Base-by-base conservation (phyloP, 2,888 invertebrate species). In the Parnassius smintheus region DNA sequence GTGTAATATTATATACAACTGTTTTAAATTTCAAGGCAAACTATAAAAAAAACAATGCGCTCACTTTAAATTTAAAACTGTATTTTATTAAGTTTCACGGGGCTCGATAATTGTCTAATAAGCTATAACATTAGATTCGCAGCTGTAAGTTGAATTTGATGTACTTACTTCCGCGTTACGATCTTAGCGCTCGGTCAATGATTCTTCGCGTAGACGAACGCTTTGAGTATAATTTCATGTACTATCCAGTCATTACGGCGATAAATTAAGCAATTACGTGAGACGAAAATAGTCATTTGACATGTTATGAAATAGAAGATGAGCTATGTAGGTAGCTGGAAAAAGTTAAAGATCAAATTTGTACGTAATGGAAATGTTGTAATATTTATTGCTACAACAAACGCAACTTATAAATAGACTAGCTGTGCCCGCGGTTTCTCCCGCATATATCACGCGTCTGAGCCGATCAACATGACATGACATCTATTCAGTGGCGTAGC, bases 321-420 rank as follows among this genome's bases (percentile, higher is more conserved):
- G 63, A 59, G 55, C 63, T 45, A 45, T 55, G 42, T 41, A 62
- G 53, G 59, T 56, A 57, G 59, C 50, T 55, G 55, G 55, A 55
- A 51, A 56, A 56, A 59, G 51, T 55, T 59, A 59, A 56, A 63
- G 62, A 62, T 62, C 62, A 62, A n/a, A 53, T 60, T 48, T 62
- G 54, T 42, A 63, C 63, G 63, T 59, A 63, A 63, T 59, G 41
- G 42, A 10, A 46, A 53, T 62, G 49, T 62, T 35, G 62, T 53
- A 62, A 62, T 53, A 49, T 48, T 50, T 42, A 46, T 42, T 48
- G 56, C 53, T 46, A 52, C 41, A 62, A 61, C 56, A 55, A 52
- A 55, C 55, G 51, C 56, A 52, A 46, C 56, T 52, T 22, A 46
- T 60, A 54, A 18, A 18, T 18, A 18, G 18, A 18, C n/a, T 18